A percentile compares a stretch with the other conserved stretches of the same genome.
Conservation (phyloP, 2,888 invertebrate species). For the Tenthredo notha region DNA sequence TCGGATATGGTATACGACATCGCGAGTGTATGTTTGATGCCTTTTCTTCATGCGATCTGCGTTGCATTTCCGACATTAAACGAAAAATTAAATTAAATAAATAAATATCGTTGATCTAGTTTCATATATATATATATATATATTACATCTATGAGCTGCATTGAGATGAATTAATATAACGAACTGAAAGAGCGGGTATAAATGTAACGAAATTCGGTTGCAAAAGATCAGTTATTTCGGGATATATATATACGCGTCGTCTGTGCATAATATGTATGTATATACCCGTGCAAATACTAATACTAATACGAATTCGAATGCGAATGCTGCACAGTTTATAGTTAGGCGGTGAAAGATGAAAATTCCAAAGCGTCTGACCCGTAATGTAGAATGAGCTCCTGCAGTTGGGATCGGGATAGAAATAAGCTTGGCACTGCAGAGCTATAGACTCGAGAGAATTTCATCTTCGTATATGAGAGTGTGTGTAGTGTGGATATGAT, state of each 20-base stretch:
- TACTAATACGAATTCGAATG: neutral
- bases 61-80: neutral
- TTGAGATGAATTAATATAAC: neutral
- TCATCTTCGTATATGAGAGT: neutral
- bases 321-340: neutral
- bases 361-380: constrained; percentile 42
- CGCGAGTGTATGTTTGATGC: neutral
- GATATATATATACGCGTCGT: neutral
- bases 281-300: neutral
- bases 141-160: too few relatives aligned
- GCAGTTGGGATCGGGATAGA: neutral
- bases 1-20: neutral
- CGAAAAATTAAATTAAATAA: neutral
- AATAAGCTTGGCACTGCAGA: constrained; percentile 1
- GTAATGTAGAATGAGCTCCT: neutral
- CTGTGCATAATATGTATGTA: too few relatives aligned
- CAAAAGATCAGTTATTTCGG: constrained; percentile 8
- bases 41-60: neutral
- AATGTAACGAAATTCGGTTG: neutral
- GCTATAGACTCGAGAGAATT: neutral
- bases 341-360: constrained; percentile 26
- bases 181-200: neutral
- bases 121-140: neutral
- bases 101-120: neutral
- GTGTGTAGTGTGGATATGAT: neutral